phyloP scores from a whole-genome alignment of 2,797 vertebrate genomes.

The Cynopterus sphinx region DNA sequence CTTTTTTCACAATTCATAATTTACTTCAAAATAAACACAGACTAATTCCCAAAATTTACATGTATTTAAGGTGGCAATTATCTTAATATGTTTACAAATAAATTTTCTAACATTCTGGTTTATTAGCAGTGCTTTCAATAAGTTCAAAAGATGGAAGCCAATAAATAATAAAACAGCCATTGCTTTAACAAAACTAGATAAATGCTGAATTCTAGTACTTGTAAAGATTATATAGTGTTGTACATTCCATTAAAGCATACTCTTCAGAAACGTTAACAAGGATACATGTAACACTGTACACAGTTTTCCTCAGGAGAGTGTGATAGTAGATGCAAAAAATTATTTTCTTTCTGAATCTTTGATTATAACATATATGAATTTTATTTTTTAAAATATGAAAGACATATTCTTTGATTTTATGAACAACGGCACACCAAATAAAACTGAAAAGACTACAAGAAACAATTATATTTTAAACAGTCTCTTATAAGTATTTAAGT shows the following conservation, averaged over 20 bases:
- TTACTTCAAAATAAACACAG: neutral
- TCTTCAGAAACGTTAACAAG: constrained; percentile 9
- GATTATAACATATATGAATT: neutral
- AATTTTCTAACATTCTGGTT: neutral
- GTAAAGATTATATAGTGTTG: neutral
- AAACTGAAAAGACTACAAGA: neutral
- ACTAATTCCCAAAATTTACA: neutral
- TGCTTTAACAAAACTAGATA: neutral
- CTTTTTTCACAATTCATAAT: neutral
- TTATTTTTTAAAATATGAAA: constrained; percentile 29
- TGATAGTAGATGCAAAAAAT: neutral
- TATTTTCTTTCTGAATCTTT: neutral
- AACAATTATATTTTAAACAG: neutral
- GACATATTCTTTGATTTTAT: neutral
- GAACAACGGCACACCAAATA: neutral
- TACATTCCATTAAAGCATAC: neutral
- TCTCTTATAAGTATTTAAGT: constrained; percentile 15
- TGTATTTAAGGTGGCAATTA: neutral
- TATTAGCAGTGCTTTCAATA: neutral
- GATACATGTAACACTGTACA: neutral
- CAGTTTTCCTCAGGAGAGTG: neutral
- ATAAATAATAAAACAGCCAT: neutral
- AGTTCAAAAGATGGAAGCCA: neutral
- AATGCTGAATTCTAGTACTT: neutral
- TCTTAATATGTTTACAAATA: neutral